Conservation (phyloP, 2,888 invertebrate genomes). For the Micoletzkya japonica region DNA sequence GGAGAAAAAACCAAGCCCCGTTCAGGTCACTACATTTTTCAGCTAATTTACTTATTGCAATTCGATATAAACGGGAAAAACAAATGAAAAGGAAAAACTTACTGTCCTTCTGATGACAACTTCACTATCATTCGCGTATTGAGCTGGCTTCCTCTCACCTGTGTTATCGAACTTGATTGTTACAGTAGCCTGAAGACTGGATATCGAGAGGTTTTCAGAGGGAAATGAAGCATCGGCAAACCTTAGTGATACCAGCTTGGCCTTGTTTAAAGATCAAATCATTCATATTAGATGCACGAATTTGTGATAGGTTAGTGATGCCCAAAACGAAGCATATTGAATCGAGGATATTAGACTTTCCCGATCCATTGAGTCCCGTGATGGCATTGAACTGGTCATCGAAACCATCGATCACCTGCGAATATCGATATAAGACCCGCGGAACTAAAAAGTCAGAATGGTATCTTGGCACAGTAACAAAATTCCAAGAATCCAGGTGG, state of each 20-base stretch:
- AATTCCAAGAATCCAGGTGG: too few species aligned
- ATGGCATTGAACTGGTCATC: constrained; percentile 95
- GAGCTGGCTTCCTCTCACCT: constrained; percentile 75
- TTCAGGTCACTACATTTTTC: too few species aligned
- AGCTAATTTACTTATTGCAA: too few species aligned
- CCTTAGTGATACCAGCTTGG: constrained; percentile 88
- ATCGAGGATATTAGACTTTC: constrained; percentile 76
- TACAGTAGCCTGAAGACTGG: constrained; percentile 75
- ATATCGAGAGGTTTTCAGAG: not conserved
- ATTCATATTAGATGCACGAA: constrained; percentile 75
- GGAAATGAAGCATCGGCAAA: not conserved
- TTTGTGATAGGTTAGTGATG: constrained; percentile 79
- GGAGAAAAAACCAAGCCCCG: too few species aligned
- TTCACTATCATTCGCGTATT: constrained; percentile 86
- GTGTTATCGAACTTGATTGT: constrained; percentile 90
- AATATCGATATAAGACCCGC: too few species aligned
- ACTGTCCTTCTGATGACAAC: constrained; percentile 89
- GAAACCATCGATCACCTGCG: constrained; percentile 85
- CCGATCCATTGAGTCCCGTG: constrained; percentile 71
- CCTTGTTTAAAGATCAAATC: constrained; percentile 97
- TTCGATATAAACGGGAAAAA: too few species aligned
- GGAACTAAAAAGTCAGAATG: too few species aligned
- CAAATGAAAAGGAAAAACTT: constrained; percentile 22
- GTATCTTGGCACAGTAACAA: too few species aligned
- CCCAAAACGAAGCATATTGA: constrained; percentile 96